These are phyloP conservation scores for Neogale vison DNA, from an alignment of 2,113 vertebrate species.

Conservation along the genomic window DNA sequence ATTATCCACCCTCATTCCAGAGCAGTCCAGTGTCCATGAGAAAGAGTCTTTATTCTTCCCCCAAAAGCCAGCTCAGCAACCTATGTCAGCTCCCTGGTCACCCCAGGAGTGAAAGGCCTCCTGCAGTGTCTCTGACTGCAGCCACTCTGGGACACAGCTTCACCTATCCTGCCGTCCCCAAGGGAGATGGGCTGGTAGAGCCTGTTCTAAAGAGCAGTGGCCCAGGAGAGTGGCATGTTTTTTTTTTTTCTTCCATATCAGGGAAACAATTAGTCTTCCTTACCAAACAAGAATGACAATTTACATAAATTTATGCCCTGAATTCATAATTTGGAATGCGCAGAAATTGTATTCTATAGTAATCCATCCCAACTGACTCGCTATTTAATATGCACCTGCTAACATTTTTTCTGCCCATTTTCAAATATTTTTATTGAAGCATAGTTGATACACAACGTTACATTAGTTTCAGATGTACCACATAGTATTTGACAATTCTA, in stretches of 20 bases:
- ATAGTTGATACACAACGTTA: too few species aligned
- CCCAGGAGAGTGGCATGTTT: not conserved
- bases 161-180: fast-evolving
- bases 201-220: not conserved
- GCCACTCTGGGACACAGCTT: not conserved
- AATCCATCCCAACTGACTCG: constrained; percentile 63
- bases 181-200: not conserved
- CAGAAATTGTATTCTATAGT: constrained; percentile 59
- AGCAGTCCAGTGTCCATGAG: not conserved
- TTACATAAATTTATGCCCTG: constrained; percentile 59
- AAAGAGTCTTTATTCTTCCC: not conserved
- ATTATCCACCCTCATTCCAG: not conserved
- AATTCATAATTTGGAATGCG: constrained; percentile 46
- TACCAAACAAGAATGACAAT: constrained; percentile 67
- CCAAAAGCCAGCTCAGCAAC: too few species aligned
- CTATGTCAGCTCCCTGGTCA: not conserved
- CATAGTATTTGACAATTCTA: too few species aligned
- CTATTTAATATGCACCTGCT: constrained; percentile 66
- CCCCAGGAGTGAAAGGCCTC: fast-evolving
- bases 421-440: too few species aligned
- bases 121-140: not conserved
- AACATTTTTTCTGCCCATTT: constrained; percentile 32
- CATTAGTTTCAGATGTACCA: too few species aligned
- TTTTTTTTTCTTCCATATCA: not conserved
- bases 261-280: constrained; percentile 33